A percentile compares a stretch with the other conserved stretches of the same genome.
These are phyloP conservation scores for Eupelmus urozonus DNA, from an alignment of 2,888 invertebrate species.

Conservation along the genomic window DNA sequence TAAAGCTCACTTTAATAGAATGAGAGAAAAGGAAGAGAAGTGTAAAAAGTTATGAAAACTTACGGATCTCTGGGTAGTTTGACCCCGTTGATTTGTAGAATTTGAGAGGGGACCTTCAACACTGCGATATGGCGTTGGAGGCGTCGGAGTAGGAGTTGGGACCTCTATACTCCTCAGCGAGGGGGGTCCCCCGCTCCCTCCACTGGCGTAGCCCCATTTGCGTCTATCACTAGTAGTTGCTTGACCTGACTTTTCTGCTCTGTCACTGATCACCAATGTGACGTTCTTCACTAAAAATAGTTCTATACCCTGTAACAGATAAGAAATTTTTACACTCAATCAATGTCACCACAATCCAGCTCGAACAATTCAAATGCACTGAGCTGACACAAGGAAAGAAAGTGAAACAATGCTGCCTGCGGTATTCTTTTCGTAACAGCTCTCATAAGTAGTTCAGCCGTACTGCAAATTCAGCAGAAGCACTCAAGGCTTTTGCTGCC, in stretches of 20 bases:
- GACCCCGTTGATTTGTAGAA: constrained; percentile 73
- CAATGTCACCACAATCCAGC: background rate
- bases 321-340: constrained; percentile 8
- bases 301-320: constrained; percentile 80
- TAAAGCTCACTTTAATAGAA: background rate
- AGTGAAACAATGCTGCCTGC: background rate
- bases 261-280: constrained; percentile 81
- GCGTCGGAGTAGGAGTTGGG: constrained; percentile 72
- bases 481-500: background rate
- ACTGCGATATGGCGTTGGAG: constrained; percentile 72
- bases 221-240: constrained; percentile 67
- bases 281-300: constrained; percentile 82
- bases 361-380: no score
- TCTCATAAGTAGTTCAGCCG: constrained; percentile 24
- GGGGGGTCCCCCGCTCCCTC: constrained; percentile 76
- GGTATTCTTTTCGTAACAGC: constrained; percentile 18
- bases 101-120: constrained; percentile 75
- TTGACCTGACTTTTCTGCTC: constrained; percentile 69
- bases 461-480: constrained; percentile 35
- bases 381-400: constrained; percentile 13
- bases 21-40: background rate
- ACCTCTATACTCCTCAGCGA: constrained; percentile 75
- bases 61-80: constrained; percentile 75
- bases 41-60: constrained; percentile 55
- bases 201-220: constrained; percentile 75